These are phyloP conservation scores for Acrocephalus arundinaceus DNA, from an alignment of 2,113 vertebrate species.

Conservation along the genomic window DNA sequence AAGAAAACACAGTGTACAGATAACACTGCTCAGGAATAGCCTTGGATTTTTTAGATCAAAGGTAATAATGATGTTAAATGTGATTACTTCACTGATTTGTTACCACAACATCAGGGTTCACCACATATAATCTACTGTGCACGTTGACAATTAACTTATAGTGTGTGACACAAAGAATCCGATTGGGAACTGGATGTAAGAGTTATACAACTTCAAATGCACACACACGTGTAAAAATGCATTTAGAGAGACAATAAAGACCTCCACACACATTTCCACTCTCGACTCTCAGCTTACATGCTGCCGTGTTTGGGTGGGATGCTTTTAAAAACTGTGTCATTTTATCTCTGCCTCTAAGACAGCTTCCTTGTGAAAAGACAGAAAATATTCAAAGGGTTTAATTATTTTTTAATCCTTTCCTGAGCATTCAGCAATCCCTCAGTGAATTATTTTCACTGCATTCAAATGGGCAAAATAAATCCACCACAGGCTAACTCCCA, in stretches of 20 bases:
- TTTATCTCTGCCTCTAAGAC: background rate
- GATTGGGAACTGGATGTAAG: background rate
- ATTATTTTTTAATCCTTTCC: background rate
- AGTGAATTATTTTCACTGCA: background rate
- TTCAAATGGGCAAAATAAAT: slow-evolving; percentile 28
- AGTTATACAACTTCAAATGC: background rate
- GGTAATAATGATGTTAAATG: background rate
- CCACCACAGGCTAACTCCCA: background rate
- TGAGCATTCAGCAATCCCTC: background rate
- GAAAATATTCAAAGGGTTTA: background rate
- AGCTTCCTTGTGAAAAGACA: background rate
- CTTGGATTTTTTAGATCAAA: background rate
- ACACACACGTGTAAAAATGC: accelerated
- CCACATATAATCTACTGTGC: background rate
- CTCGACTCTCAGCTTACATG: background rate
- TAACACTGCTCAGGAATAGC: background rate
- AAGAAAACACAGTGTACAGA: background rate
- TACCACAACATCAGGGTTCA: background rate
- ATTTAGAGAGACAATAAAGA: background rate
- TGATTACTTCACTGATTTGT: background rate
- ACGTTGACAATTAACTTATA: background rate
- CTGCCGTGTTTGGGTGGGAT: background rate
- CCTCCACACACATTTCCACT: background rate
- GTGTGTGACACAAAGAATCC: background rate
- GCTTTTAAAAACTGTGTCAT: background rate